A percentile compares a stretch with the other conserved stretches of the same genome.
These are phyloP conservation scores for Phalloptychus januarius DNA, from an alignment of 2,797 vertebrate genomes.

Conservation along the genomic window DNA sequence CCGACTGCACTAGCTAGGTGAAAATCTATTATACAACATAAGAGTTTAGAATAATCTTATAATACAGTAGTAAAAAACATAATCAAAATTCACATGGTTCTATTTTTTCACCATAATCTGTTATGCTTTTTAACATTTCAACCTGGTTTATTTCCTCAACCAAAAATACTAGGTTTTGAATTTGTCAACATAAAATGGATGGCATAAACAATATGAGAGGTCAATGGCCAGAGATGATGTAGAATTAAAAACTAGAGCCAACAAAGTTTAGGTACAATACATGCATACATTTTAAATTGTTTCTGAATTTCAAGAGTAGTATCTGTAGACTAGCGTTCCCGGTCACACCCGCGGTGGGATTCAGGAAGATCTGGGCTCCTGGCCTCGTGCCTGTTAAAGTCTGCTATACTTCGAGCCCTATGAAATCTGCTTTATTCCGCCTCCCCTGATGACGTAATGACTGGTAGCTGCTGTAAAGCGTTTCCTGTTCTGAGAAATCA, in stretches of 20 bases:
- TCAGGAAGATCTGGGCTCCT: background rate
- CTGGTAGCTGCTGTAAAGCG: too few species aligned
- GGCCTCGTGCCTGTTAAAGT: background rate
- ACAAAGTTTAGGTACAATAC: background rate
- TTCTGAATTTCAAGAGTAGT: constrained; percentile 45
- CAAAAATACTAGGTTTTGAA: background rate
- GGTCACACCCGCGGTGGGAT: background rate
- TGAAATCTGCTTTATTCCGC: too few species aligned
- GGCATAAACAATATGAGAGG: background rate
- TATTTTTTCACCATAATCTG: background rate
- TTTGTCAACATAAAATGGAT: background rate
- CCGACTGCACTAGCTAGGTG: constrained; percentile 15
- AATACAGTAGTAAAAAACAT: background rate
- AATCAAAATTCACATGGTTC: background rate
- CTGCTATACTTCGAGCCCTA: background rate
- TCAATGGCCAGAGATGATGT: background rate
- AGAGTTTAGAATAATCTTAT: background rate
- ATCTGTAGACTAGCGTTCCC: constrained; percentile 32
- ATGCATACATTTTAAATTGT: constrained; percentile 55
- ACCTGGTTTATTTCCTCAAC: background rate
- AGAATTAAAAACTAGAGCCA: background rate
- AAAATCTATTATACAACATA: background rate
- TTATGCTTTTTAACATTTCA: background rate
- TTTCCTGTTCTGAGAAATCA: too few species aligned
- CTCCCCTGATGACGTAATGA: too few species aligned